Conservation (phyloP, 2,113 vertebrate species). For the Microtus richardsoni region DNA sequence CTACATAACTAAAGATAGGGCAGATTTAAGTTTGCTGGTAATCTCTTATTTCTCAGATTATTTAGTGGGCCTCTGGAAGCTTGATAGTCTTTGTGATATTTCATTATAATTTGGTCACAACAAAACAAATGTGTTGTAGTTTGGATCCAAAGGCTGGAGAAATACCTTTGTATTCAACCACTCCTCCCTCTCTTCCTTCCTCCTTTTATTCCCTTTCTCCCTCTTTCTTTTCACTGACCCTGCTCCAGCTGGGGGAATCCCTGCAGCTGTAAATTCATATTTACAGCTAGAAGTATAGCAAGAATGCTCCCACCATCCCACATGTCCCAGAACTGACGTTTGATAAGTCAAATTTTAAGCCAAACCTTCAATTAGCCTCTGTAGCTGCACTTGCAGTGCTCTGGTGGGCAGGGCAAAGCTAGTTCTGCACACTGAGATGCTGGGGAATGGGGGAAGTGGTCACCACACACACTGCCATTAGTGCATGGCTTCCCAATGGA, state of each 20-base stretch:
- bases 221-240: too few species aligned
- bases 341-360: background rate
- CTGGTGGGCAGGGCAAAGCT: background rate
- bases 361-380: background rate
- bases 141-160: background rate
- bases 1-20: background rate
- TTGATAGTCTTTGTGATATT: background rate
- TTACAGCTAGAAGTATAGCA: background rate
- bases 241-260: accelerated
- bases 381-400: background rate
- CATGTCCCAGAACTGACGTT: background rate
- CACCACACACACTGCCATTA: too few species aligned
- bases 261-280: background rate
- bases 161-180: background rate
- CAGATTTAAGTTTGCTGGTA: background rate
- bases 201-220: background rate
- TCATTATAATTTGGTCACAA: background rate
- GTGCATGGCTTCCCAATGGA: background rate
- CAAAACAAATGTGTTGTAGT: background rate
- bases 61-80: background rate
- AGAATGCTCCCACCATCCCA: background rate
- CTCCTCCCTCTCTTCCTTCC: background rate
- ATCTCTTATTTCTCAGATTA: background rate
- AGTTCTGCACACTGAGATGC: accelerated
- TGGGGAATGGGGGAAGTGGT: background rate